Evolutionary conservation across 2,113 vertebrate genomes (phyloP).

Genomic region (Xerus inauris): DNA sequence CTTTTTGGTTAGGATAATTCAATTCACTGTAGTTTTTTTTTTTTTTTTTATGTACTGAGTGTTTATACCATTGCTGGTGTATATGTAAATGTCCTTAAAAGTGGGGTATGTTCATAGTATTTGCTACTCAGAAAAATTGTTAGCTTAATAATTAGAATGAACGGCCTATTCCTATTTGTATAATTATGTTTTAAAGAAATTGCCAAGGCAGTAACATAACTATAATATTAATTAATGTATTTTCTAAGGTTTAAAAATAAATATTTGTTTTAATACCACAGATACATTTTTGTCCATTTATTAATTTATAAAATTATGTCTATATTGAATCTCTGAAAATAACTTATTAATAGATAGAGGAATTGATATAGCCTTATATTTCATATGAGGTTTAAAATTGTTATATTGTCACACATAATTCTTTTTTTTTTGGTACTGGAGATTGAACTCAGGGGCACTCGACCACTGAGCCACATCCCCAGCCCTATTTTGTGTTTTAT

Average conservation of each 20-base stretch:
- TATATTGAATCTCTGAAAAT: neutral
- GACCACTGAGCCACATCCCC: too few relatives aligned
- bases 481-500: too few relatives aligned
- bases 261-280: neutral
- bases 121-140: neutral
- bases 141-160: neutral
- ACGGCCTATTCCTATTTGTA: neutral
- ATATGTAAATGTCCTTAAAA: neutral
- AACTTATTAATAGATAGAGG: neutral
- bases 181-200: conserved; percentile 35
- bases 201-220: neutral
- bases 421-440: too few relatives aligned
- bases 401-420: conserved; percentile 30
- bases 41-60: neutral
- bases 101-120: neutral
- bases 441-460: too few relatives aligned
- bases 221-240: conserved; percentile 5
- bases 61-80: neutral
- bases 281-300: neutral
- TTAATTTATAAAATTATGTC: neutral
- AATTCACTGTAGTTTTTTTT: neutral
- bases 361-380: neutral
- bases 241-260: conserved; percentile 34
- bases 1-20: conserved; percentile 13
- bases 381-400: conserved; percentile 13